These are phyloP conservation scores for Neosilurus hyrtlii DNA, from an alignment of 2,797 vertebrate genomes.

Conservation along the genomic window DNA sequence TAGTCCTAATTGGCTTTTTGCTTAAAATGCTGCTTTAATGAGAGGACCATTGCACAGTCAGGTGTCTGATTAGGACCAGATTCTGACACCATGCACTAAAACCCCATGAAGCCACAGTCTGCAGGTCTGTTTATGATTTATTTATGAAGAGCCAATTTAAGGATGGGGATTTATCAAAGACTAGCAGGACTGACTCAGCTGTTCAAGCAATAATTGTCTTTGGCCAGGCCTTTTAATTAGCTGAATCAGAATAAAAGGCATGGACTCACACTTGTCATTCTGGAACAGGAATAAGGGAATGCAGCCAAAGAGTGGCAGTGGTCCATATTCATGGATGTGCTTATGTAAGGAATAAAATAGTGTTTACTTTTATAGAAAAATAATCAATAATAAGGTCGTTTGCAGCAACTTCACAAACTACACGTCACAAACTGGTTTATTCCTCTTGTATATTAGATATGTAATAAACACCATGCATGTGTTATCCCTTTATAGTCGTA, in stretches of 20 bases:
- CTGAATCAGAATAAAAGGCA: conserved; percentile 36
- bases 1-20: conserved; percentile 60
- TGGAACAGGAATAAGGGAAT: not conserved
- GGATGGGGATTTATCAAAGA: conserved; percentile 19
- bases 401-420: not conserved
- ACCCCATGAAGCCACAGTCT: conserved; percentile 34
- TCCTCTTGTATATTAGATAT: not conserved
- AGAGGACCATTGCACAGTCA: conserved; percentile 46
- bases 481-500: not conserved
- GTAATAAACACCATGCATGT: not conserved
- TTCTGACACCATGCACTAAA: conserved; percentile 20
- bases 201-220: conserved; percentile 31
- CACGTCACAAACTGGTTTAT: not conserved
- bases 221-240: conserved; percentile 42
- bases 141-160: conserved; percentile 17
- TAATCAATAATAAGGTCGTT: not conserved
- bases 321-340: not conserved
- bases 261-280: conserved; percentile 2
- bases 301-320: conserved; percentile 4
- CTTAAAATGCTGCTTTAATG: conserved; percentile 63
- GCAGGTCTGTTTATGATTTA: conserved; percentile 21
- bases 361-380: not conserved
- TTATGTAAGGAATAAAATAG: not conserved
- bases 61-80: conserved; percentile 16
- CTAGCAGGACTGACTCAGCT: conserved; percentile 24